Conservation (phyloP, 2,797 vertebrate species). For the Phaenicophaeus curvirostris region DNA sequence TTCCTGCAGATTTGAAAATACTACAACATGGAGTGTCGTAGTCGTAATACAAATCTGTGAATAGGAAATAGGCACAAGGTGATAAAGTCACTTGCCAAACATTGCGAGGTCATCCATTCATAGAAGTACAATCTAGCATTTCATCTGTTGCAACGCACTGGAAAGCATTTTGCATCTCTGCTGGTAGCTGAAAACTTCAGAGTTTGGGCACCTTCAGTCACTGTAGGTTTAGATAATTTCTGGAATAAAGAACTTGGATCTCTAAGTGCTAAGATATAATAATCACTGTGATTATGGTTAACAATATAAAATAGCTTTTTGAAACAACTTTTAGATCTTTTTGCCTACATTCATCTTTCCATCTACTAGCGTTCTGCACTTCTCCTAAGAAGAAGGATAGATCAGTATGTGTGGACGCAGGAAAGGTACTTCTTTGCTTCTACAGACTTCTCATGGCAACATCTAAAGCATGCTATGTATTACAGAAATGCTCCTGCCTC, state of each 20-base stretch:
- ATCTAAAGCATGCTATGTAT: background rate
- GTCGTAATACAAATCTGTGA: background rate
- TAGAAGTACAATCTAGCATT: background rate
- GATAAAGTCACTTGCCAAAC: background rate
- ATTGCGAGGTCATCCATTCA: background rate
- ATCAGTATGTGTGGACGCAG: background rate
- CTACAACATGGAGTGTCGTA: background rate
- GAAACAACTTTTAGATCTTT: background rate
- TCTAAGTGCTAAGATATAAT: background rate
- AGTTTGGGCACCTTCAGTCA: background rate
- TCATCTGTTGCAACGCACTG: background rate
- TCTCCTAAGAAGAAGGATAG: background rate
- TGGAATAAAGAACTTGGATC: background rate
- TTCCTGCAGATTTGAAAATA: constrained; percentile 1
- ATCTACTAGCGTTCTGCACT: background rate
- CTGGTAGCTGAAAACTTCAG: background rate
- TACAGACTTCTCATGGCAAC: background rate
- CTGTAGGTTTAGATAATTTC: background rate
- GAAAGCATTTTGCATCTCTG: background rate
- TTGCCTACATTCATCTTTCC: background rate
- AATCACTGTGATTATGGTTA: background rate
- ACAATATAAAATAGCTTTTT: background rate
- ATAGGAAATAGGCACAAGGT: background rate
- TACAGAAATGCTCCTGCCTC: background rate
- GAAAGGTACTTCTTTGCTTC: background rate